These are phyloP conservation scores for Xylota segnis DNA, from an alignment of 2,888 invertebrate species.

Conservation along the genomic window DNA sequence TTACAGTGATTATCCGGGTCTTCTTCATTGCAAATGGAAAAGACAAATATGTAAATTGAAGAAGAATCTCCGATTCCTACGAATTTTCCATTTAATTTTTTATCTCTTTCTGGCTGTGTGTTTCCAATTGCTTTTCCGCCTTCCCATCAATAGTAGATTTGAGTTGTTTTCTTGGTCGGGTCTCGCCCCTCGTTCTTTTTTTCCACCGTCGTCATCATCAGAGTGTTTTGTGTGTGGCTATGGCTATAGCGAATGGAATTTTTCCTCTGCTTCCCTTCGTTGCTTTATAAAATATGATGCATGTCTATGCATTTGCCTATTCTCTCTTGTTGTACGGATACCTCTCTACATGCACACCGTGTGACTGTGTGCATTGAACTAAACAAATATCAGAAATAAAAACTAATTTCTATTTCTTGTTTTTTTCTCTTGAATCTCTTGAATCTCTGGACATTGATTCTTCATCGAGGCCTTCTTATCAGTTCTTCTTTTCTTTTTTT, in stretches of 20 bases:
- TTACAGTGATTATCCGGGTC: slow-evolving; percentile 1
- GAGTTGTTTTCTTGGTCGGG: slow-evolving; percentile 27
- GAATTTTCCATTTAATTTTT: slow-evolving; percentile 17
- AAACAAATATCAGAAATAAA: slow-evolving; percentile 23
- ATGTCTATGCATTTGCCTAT: background rate
- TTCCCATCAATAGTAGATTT: slow-evolving; percentile 26
- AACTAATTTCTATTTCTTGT: slow-evolving; percentile 33
- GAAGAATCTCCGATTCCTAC: slow-evolving; percentile 22
- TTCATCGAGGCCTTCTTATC: slow-evolving; percentile 6
- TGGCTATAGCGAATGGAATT: slow-evolving; percentile 23
- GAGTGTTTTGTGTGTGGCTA: background rate
- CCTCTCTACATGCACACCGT: too few species aligned
- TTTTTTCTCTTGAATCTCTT: slow-evolving; percentile 2
- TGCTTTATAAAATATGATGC: slow-evolving; percentile 23
- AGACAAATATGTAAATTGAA: background rate
- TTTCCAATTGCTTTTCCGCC: slow-evolving; percentile 12
- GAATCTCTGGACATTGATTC: background rate
- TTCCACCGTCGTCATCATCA: background rate
- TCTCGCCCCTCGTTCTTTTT: slow-evolving; percentile 10
- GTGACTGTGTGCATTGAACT: background rate
- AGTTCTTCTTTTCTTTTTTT: background rate
- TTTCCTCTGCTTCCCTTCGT: slow-evolving; percentile 1
- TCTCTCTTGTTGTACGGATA: too few species aligned
- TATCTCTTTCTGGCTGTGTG: background rate
- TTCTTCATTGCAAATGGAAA: background rate